Conservation (phyloP, 1,140 invertebrate species). For the Archivesica marissinica region DNA sequence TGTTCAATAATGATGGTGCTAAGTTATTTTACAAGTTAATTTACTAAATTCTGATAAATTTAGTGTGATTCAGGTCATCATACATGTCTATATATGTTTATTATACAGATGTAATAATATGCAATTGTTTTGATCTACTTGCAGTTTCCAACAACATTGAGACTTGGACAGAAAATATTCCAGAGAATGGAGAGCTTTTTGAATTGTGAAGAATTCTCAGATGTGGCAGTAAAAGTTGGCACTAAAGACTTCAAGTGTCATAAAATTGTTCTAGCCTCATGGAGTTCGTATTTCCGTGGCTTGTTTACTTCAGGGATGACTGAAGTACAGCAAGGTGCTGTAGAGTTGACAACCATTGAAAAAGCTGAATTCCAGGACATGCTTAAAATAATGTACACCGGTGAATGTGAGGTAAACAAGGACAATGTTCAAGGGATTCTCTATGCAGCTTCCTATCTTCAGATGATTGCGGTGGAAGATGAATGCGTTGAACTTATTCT, state of each 20-base stretch:
- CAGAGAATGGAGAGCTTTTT: background rate
- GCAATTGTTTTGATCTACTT: too few species aligned
- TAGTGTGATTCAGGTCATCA: too few species aligned
- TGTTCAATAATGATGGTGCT: too few species aligned
- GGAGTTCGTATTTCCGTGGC: background rate
- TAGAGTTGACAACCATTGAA: background rate
- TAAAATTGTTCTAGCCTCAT: slow-evolving; percentile 4
- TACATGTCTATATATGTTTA: too few species aligned
- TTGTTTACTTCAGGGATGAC: slow-evolving; percentile 21
- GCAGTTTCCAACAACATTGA: background rate
- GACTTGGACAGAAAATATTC: background rate
- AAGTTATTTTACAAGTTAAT: too few species aligned
- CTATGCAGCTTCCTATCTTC: slow-evolving; percentile 8
- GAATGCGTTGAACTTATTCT: background rate
- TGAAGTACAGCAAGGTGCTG: background rate
- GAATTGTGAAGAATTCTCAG: background rate
- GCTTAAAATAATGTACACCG: background rate
- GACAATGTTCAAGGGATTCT: slow-evolving; percentile 4
- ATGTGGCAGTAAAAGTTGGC: background rate
- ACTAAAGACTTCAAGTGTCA: slow-evolving; percentile 14
- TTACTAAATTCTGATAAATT: too few species aligned
- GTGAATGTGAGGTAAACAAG: background rate
- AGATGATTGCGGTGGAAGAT: background rate
- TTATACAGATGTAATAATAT: too few species aligned
- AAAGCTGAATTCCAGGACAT: background rate